Evolutionary conservation across 2,113 vertebrate genomes (phyloP), one percentile per base, ranked within the genome.

Genomic region (Nibea albiflora): DNA sequence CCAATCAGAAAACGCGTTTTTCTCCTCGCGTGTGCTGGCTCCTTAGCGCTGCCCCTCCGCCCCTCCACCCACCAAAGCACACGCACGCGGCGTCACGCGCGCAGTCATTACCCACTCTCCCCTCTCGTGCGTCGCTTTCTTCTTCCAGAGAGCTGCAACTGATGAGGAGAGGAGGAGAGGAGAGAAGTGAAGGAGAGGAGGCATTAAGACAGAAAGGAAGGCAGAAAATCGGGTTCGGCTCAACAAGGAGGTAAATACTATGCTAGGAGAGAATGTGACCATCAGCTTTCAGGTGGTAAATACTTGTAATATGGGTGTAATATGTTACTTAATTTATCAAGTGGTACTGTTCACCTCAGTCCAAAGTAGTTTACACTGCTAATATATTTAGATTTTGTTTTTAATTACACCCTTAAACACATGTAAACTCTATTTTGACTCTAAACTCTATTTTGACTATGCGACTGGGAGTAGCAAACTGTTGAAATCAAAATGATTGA

Each of bases 1-100:
- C 92, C 94, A 92, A 93, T 92, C 86, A 77, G 52, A 78, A 68
- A 9, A 14, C 47, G 72, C 39, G 52, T 11, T 50, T 42, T 62
- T 77, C 64, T 78, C 47, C 39, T 81, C 56, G 76, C 78, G 20
- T 71, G 77, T 62, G 49, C 60, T 73, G 42, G 49, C 68, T 67
- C 68, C 47, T 63, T 60, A 3, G n/a, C 56, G 24, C 20, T 46
- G 2, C 44, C 14, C 44, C 35, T n/a, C 35, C 11, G 49, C 14
- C 61, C 49, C 19, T 26, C 54, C 46, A 15, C 24, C 54, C 12
- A 24, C 19, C 22, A 39, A n/a, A 28, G 19, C 6, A 24, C 42
- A 31, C 52, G 10, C 10, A 4, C 17, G 28, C 54, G 5, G 22
- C 0, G n/a, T 56, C 76, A 31, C 22, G 70, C 11, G 47, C 64